Evolutionary conservation across 1,140 invertebrate genomes (phyloP).

Genomic region (Nasonia giraulti): DNA sequence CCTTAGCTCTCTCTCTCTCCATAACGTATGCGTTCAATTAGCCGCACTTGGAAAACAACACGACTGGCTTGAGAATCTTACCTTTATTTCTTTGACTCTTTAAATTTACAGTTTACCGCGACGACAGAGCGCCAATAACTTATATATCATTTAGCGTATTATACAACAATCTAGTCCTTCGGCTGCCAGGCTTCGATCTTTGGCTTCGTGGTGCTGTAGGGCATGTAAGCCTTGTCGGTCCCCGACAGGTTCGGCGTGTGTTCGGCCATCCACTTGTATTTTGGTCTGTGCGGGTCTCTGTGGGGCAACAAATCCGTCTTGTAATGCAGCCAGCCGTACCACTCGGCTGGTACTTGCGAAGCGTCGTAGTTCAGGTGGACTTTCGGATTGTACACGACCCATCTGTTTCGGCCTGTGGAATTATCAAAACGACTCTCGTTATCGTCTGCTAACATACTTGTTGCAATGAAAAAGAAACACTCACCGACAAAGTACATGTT

Average conservation of each 20-base stretch:
- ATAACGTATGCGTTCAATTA: conserved; percentile 52
- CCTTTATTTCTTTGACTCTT: background rate
- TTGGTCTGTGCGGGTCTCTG: conserved; percentile 82
- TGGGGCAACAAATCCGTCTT: conserved; percentile 78
- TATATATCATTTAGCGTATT: conserved; percentile 18
- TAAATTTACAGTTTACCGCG: background rate
- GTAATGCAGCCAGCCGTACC: conserved; percentile 91
- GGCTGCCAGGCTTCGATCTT: conserved; percentile 93
- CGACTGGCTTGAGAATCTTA: background rate
- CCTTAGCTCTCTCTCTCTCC: conserved; percentile 55
- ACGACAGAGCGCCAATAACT: background rate
- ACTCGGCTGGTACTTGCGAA: conserved; percentile 93
- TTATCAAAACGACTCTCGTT: background rate
- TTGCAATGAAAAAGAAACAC: background rate
- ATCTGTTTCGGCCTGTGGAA: conserved; percentile 86
- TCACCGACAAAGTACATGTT: conserved; percentile 88
- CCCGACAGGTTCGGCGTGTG: conserved; percentile 90
- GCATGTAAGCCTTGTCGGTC: conserved; percentile 86
- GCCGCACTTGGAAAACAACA: background rate
- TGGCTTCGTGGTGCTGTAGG: conserved; percentile 89
- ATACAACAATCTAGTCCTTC: conserved; percentile 52
- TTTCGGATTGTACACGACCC: conserved; percentile 91
- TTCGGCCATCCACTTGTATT: conserved; percentile 90
- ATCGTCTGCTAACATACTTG: conserved; percentile 2
- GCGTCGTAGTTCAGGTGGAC: conserved; percentile 92